Evolutionary conservation across 2,888 invertebrate species (phyloP), one percentile per base, ranked within the genome.

Genomic region (Xanthia icteritia): DNA sequence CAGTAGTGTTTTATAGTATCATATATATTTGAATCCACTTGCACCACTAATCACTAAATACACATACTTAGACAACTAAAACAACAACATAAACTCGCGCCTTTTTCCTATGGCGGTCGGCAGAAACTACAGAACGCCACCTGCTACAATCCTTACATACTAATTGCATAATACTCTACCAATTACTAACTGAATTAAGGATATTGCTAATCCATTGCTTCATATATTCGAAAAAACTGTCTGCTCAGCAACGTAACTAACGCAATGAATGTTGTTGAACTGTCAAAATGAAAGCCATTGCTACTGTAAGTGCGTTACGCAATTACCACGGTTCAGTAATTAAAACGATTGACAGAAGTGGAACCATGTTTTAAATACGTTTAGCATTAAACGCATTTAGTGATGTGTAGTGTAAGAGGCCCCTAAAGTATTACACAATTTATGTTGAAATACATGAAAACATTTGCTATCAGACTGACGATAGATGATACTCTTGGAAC

Each of bases 381-480:
- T 20, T 31, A 31, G 11, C 31, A 1, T 4, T 31, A 31, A 45
- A 66, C 8, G 15, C 13, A 48, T 48, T 48, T 5, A 23, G 6
- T 48, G 8, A 8, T 15, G 8, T 48, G 20, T 31, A 13, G 20
- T 27, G 31, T 8, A 31, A 45, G 48, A 2, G 13, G 31, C 20
- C 48, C 13, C 45, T 48, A 31, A 20, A 48, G 4, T 48, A 27
- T 20, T 20, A 23, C 66, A 9, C 31, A 66, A 9, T 23, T 31
- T 48, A 15, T 15, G 31, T 63, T 63, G n/a, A 45, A 76, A 65
- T 23, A 58, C 5, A 39, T 48, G 15, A 42, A 58, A 80, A n/a
- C 1, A 31, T 70, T 63, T 39, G 15, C 23, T 5, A 63, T 8
- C 9, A 27, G 11, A 58, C 27, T 31, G 5, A 17, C 27, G 11